Evolutionary conservation across 2,113 vertebrate species (phyloP), one percentile per base, ranked within the genome.

Genomic region (Lampris megalopsis): DNA sequence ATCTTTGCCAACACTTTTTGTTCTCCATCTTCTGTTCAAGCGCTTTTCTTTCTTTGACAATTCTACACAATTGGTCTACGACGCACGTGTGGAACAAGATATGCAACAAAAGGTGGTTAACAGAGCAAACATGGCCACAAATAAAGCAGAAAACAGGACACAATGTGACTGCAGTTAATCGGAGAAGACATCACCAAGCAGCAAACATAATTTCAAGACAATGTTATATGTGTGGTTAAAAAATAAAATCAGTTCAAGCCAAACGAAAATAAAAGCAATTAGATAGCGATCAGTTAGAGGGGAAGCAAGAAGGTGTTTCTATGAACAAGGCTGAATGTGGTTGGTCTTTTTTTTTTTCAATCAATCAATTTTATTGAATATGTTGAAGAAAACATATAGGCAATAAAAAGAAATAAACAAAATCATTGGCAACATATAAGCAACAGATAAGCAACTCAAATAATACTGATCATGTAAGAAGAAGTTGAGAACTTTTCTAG

Each of bases 1-100:
- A 91, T 99, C 97, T 98, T 99, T 99, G 96, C 97, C 97, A 94
- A 99, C 97, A 96, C 98, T 99, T 97, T 99, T 99, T 96, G 98
- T 99, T 96, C 98, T 98, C 98, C 98, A 99, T 94, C 98, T 96
- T 96, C 97, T 98, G 63, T 96, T 96, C 92, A 96, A 95, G 81
- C 98, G 95, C 93, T 99, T 99, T 94, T 99, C 98, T 98, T 99
- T 99, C 97, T 99, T 99, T 97, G 96, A 96, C 94, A 99, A 96
- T 95, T 99, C 97, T 97, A 99, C 95, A 95, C 97, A 99, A 95
- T 97, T 99, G 96, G 96, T 96, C 98, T 99, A 97, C 82, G 91
- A 95, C 91, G 89, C 89, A 95, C 88, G 94, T 90, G 93, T 88
- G 89, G 82, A 84, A 78, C 48, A 88, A 79, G 86, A 73, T 94